Base-by-base conservation (phyloP, 2,888 invertebrate species). In the Cephus pygmeus region DNA sequence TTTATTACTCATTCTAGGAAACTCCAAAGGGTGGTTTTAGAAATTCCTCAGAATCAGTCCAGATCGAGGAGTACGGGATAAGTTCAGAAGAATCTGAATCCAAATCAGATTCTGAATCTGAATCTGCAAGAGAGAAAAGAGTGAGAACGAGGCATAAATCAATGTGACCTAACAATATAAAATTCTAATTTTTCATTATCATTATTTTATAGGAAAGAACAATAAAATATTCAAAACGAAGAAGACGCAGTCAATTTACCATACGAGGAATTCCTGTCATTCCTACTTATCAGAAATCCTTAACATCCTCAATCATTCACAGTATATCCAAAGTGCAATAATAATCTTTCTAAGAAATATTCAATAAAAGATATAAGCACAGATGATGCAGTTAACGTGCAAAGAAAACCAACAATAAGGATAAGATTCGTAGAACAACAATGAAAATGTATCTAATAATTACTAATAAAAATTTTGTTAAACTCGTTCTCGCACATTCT, bases 1-100 rank as follows among this genome's bases (percentile, higher is more conserved):
- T 36, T 77, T 76, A 11, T 73, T 75, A 33, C 69, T 78, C 36
- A 33, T 82, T 85, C 34, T 69, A 91, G 91, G 89, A 90, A 79
- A 89, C 89, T 4, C 69, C 86, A 73, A 90, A 89, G 81, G 87
- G 85, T n/a, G 88, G 86, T 3, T 81, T 85, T n/a, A 87, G 87
- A 12, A 88, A 91, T 82, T 91, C 91, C 34, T 87, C 89, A 3
- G 91, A 91, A 74, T 91, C 91, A 12, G 87, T 91, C 3, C 88
- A 90, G 77, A 86, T 91, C 3, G 91, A 91, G 75, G 91, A 91
- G 69, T 91, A 88, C 79, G 87, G 84, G 33, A 85, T 88, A 4
- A 89, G 86, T 69, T 86, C 89, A 1, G 89, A 90, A 30, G 89
- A 90, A 75, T 85, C 88, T 12, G 90, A 89, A 80, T 87, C 90